A percentile compares a stretch with the other conserved stretches of the same genome.
Conservation (phyloP, 2,113 vertebrate genomes). For the Laticauda colubrina region DNA sequence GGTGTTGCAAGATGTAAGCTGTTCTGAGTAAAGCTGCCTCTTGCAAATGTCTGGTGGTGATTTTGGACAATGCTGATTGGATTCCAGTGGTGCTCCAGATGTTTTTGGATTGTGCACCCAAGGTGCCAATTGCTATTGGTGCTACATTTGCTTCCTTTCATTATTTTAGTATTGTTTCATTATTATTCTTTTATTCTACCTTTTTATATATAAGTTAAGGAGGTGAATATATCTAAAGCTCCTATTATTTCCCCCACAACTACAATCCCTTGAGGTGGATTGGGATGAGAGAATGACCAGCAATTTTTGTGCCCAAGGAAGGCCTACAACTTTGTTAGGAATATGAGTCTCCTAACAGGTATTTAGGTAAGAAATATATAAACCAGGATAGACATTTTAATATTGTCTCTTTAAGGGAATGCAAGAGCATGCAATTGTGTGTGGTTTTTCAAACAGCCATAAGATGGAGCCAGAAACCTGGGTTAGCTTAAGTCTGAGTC, state of each 20-base stretch:
- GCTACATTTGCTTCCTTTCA: neutral
- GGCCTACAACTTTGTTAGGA: neutral
- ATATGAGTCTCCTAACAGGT: too few relatives aligned
- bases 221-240: neutral
- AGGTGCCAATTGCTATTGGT: neutral
- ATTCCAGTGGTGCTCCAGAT: neutral
- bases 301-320: neutral
- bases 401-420: too few relatives aligned
- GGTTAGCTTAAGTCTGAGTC: too few relatives aligned
- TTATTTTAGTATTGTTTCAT: neutral
- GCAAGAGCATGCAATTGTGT: too few relatives aligned
- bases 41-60: neutral
- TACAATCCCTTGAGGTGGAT: neutral
- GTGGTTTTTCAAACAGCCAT: too few relatives aligned
- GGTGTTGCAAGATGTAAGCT: neutral
- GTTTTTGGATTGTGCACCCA: neutral
- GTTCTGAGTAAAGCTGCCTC: neutral
- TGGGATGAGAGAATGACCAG: neutral
- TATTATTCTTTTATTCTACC: neutral
- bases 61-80: neutral
- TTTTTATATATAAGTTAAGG: neutral
- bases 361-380: too few relatives aligned
- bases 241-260: neutral
- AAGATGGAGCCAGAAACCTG: too few relatives aligned
- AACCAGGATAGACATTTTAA: too few relatives aligned